Percentiles rank a stretch among this genome's conserved stretches.
Evolutionary conservation across 2,888 invertebrate species (phyloP).

Genomic region (Dynastes hyllus): DNA sequence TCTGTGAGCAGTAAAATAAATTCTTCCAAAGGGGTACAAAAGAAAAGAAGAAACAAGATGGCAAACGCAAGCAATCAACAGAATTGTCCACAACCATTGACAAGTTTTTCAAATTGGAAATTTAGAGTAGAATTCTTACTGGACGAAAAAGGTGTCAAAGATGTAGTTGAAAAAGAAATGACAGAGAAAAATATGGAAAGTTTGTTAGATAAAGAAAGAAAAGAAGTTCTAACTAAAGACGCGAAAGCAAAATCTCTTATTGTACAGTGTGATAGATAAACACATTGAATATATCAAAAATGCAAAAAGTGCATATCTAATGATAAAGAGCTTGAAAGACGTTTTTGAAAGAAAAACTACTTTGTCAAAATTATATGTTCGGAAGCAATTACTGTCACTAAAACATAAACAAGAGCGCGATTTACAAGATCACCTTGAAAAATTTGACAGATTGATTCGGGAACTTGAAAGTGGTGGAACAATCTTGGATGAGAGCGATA

Average conservation of each 20-base stretch:
- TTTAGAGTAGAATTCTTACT: slow-evolving; percentile 9
- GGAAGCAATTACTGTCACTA: slow-evolving; percentile 56
- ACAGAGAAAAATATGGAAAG: slow-evolving; percentile 12
- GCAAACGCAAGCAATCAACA: not conserved
- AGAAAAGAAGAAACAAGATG: too few relatives aligned
- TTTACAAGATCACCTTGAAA: slow-evolving; percentile 58
- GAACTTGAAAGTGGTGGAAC: slow-evolving; percentile 56
- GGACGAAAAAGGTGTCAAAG: slow-evolving; percentile 12
- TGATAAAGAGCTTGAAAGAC: slow-evolving; percentile 57
- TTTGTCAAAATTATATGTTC: slow-evolving; percentile 56
- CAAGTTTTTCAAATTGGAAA: slow-evolving; percentile 15
- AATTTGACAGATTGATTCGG: slow-evolving; percentile 58
- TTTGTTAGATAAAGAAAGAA: slow-evolving; percentile 30
- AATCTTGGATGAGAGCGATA: slow-evolving; percentile 56
- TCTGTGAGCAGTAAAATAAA: too few relatives aligned
- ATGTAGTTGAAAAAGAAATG: not conserved
- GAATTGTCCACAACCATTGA: not conserved
- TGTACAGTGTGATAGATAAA: slow-evolving; percentile 58
- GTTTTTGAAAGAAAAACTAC: slow-evolving; percentile 54
- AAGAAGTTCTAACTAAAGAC: slow-evolving; percentile 52
- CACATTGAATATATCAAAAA: slow-evolving; percentile 57
- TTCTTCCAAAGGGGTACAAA: too few relatives aligned
- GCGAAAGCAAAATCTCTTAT: slow-evolving; percentile 55
- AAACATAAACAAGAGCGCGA: slow-evolving; percentile 54
- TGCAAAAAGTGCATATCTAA: slow-evolving; percentile 55